Percentiles rank a stretch among this genome's conserved stretches.
These are phyloP conservation scores for Trochalopteron elliotii DNA, from an alignment of 2,113 vertebrate species.

Conservation along the genomic window DNA sequence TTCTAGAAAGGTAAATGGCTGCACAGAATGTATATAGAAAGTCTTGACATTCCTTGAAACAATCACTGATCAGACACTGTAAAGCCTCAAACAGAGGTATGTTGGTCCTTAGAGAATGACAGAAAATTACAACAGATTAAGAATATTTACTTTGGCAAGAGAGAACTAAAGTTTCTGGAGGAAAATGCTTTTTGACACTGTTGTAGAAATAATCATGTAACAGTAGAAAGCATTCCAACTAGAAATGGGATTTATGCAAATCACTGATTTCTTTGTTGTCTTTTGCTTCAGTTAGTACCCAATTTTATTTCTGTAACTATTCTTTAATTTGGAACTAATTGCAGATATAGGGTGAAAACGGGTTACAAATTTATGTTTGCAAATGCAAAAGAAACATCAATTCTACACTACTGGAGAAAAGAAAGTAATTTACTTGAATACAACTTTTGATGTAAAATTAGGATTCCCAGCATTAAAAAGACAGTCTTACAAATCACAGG, in stretches of 20 bases:
- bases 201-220: background rate
- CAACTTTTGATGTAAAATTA: background rate
- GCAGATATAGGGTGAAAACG: background rate
- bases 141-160: conserved; percentile 10
- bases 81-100: background rate
- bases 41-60: background rate
- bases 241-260: background rate
- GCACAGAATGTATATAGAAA: background rate
- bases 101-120: background rate
- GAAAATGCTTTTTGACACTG: background rate
- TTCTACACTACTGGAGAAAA: background rate
- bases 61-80: background rate
- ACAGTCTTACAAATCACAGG: background rate
- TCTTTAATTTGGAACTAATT: background rate
- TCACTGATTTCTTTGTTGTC: background rate
- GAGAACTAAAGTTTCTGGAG: conserved; percentile 3
- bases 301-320: background rate
- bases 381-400: background rate
- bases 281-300: background rate
- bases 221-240: background rate
- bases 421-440: background rate
- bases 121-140: conserved; percentile 20
- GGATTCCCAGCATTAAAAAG: background rate
- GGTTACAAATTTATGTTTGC: background rate
- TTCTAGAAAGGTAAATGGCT: background rate